Percentiles rank a stretch among this genome's conserved stretches.
Evolutionary conservation across 2,113 vertebrate genomes (phyloP).

Genomic region (Gymnogyps californianus): DNA sequence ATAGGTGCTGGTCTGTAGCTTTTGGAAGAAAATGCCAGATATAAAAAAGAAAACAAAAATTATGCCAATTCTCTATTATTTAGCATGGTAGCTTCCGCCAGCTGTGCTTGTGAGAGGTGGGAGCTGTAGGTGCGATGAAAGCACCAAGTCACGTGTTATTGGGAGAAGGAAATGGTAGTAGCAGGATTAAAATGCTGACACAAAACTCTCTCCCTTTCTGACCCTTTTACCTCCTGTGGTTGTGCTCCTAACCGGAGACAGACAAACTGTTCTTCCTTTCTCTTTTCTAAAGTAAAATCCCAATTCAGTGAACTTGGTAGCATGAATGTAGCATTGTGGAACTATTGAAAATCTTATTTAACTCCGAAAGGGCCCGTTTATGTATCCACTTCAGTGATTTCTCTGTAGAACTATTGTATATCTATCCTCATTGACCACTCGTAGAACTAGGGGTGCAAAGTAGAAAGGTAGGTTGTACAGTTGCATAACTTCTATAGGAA

Average conservation of each 20-base stretch:
- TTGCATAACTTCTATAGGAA: not conserved
- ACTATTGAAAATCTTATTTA: not conserved
- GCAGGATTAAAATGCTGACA: not conserved
- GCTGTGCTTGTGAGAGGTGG: not conserved
- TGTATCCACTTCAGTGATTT: conserved; percentile 18
- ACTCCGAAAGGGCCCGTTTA: not conserved
- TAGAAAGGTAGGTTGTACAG: not conserved
- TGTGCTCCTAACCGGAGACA: not conserved
- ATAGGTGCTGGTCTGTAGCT: not conserved
- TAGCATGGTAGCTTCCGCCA: not conserved
- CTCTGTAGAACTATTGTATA: conserved; percentile 16
- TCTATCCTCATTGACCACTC: not conserved
- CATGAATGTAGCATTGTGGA: conserved; percentile 67
- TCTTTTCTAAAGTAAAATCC: not conserved
- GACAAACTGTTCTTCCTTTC: conserved; percentile 12
- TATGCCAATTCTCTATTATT: not conserved
- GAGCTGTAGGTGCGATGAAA: not conserved
- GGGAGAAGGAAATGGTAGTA: not conserved
- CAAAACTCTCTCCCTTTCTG: not conserved
- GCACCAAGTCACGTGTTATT: not conserved
- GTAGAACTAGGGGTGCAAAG: not conserved
- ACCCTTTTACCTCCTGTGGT: not conserved
- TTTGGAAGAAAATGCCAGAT: not conserved
- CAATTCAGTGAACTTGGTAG: conserved; percentile 57
- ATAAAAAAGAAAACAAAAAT: not conserved